phyloP scores from a whole-genome alignment of 2,113 vertebrate genomes.

The Accipiter cooperii region DNA sequence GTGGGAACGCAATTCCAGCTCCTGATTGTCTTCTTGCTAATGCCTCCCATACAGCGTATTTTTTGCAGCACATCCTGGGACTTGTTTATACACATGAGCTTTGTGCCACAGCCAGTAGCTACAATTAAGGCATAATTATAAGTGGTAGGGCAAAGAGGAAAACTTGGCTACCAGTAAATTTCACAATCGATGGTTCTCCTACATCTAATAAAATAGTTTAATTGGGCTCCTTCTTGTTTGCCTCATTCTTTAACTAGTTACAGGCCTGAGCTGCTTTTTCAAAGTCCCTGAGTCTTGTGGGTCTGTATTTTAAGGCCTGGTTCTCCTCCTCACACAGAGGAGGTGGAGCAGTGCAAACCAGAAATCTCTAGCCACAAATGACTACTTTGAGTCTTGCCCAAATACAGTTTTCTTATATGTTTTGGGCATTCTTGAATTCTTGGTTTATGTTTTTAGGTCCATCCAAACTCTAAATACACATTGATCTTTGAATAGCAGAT shows the following conservation, averaged over 20 bases:
- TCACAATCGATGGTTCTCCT: constrained; percentile 24
- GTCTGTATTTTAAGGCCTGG: constrained; percentile 8
- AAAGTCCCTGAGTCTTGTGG: neutral
- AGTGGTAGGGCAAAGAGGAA: constrained; percentile 24
- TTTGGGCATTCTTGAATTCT: constrained; percentile 34
- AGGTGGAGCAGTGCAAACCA: constrained; percentile 18
- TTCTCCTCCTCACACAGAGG: neutral
- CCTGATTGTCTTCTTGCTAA: constrained; percentile 38
- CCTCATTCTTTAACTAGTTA: constrained; percentile 44
- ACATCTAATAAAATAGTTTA: constrained; percentile 36
- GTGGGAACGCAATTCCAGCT: neutral
- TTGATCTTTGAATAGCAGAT: constrained; percentile 32
- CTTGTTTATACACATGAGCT: constrained; percentile 43
- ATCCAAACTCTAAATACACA: constrained; percentile 37
- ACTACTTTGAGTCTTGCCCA: neutral
- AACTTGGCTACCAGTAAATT: constrained; percentile 54
- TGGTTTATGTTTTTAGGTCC: constrained; percentile 31
- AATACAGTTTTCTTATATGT: constrained; percentile 40
- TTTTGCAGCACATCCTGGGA: constrained; percentile 31
- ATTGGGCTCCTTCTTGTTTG: constrained; percentile 26
- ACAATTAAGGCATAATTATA: constrained; percentile 60
- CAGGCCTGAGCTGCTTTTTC: neutral
- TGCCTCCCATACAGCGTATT: neutral
- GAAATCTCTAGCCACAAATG: constrained; percentile 47
- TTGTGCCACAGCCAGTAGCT: constrained; percentile 46